These are phyloP conservation scores for Heliconius sara DNA, from an alignment of 2,888 invertebrate species.

Conservation along the genomic window DNA sequence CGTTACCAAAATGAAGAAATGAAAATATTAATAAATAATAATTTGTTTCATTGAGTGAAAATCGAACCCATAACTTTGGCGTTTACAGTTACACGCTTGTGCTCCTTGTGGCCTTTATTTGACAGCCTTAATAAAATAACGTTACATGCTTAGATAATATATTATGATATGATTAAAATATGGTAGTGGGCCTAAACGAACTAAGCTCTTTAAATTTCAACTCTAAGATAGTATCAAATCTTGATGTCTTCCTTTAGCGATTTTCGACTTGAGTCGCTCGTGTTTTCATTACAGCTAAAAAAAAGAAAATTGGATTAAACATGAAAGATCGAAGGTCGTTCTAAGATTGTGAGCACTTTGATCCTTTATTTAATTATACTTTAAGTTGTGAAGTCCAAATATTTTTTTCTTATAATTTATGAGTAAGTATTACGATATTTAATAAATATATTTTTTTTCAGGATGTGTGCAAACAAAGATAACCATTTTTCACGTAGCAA, in stretches of 20 bases:
- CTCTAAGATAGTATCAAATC: slow-evolving; percentile 35
- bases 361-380: slow-evolving; percentile 63
- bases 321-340: slow-evolving; percentile 64
- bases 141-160: slow-evolving; percentile 14
- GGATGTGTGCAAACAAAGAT: slow-evolving; percentile 41
- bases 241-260: slow-evolving; percentile 68
- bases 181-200: slow-evolving; percentile 27
- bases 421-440: slow-evolving; percentile 1
- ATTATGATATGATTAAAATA: slow-evolving; percentile 24
- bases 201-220: slow-evolving; percentile 33
- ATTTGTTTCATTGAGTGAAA: too few species aligned
- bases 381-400: slow-evolving; percentile 50
- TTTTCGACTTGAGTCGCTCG: slow-evolving; percentile 68
- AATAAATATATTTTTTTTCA: slow-evolving; percentile 16
- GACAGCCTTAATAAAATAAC: background rate
- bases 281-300: slow-evolving; percentile 66
- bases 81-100: too few species aligned
- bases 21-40: too few species aligned
- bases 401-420: slow-evolving; percentile 37
- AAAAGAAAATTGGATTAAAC: slow-evolving; percentile 68
- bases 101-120: background rate
- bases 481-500: slow-evolving; percentile 44
- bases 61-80: too few species aligned
- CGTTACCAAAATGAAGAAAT: too few species aligned
- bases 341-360: slow-evolving; percentile 56